These are phyloP conservation scores for Cyclina sinensis DNA, from an alignment of 1,140 invertebrate species.

Conservation along the genomic window DNA sequence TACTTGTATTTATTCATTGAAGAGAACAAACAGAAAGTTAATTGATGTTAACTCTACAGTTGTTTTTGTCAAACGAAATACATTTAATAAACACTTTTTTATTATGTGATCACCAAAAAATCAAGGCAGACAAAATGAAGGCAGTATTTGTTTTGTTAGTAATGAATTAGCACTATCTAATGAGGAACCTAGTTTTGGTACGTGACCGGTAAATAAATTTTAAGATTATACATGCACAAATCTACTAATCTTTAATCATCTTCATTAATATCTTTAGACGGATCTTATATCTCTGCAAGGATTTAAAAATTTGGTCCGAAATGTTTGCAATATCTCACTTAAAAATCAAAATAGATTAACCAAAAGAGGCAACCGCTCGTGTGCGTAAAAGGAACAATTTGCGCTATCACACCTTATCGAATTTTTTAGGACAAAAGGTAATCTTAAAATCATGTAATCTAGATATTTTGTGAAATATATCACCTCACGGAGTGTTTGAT, in stretches of 20 bases:
- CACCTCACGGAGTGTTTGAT: constrained; percentile 50
- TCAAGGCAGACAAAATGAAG: too few species aligned
- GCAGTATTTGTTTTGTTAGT: too few species aligned
- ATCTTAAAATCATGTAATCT: constrained; percentile 56
- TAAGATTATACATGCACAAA: neutral
- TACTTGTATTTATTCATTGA: too few species aligned
- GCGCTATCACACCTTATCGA: constrained; percentile 65
- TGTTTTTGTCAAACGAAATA: too few species aligned
- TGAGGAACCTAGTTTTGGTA: neutral
- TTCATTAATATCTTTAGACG: constrained; percentile 24
- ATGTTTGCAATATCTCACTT: constrained; percentile 62
- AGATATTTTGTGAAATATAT: constrained; percentile 67
- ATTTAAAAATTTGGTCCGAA: constrained; percentile 50
- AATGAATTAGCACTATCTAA: too few species aligned
- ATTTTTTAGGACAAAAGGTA: constrained; percentile 45
- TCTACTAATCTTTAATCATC: constrained; percentile 15
- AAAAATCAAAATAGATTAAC: constrained; percentile 49
- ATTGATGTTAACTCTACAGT: too few species aligned
- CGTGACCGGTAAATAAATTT: neutral
- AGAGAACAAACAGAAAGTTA: too few species aligned
- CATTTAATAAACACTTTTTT: too few species aligned
- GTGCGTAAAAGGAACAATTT: constrained; percentile 44
- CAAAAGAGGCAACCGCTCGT: constrained; percentile 33
- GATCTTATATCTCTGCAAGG: constrained; percentile 43
- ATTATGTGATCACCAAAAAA: too few species aligned